Conservation (phyloP, 2,888 invertebrate genomes). For the Latrodectus elegans region DNA sequence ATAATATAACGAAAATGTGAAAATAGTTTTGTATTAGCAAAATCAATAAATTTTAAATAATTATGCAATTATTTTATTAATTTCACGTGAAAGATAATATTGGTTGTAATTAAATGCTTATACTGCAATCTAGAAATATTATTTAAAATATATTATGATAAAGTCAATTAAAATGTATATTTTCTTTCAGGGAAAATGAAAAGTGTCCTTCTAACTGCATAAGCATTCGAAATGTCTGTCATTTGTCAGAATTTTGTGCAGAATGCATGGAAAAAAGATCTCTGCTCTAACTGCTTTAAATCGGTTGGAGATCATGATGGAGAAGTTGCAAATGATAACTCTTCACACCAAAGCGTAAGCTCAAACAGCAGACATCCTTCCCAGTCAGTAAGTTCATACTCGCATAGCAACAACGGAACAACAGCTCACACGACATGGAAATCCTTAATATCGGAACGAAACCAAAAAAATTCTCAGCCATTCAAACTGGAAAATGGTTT, state of each 20-base stretch:
- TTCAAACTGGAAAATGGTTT: conserved; percentile 68
- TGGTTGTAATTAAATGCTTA: background rate
- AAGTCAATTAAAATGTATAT: conserved; percentile 2
- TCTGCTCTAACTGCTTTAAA: conserved; percentile 94
- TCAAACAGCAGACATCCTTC: conserved; percentile 14
- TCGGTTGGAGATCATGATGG: conserved; percentile 85
- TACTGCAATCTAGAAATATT: background rate
- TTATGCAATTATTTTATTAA: background rate
- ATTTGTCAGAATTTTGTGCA: conserved; percentile 92
- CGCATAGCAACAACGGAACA: conserved; percentile 7
- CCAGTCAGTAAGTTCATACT: conserved; percentile 15
- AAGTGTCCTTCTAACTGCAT: background rate
- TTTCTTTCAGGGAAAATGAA: conserved; percentile 29
- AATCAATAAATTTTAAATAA: background rate
- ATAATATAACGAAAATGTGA: background rate
- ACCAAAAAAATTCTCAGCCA: conserved; percentile 53
- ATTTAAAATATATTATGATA: background rate
- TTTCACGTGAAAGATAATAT: background rate
- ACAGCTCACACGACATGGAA: conserved; percentile 66
- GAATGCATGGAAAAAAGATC: conserved; percentile 94
- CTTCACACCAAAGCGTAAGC: background rate
- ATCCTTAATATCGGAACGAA: conserved; percentile 54
- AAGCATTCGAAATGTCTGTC: conserved; percentile 76
- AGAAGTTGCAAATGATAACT: background rate
- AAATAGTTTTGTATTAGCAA: background rate